A percentile compares a stretch with the other conserved stretches of the same genome.
Conservation (phyloP, 2,797 vertebrate species). For the Pitangus sulphuratus region DNA sequence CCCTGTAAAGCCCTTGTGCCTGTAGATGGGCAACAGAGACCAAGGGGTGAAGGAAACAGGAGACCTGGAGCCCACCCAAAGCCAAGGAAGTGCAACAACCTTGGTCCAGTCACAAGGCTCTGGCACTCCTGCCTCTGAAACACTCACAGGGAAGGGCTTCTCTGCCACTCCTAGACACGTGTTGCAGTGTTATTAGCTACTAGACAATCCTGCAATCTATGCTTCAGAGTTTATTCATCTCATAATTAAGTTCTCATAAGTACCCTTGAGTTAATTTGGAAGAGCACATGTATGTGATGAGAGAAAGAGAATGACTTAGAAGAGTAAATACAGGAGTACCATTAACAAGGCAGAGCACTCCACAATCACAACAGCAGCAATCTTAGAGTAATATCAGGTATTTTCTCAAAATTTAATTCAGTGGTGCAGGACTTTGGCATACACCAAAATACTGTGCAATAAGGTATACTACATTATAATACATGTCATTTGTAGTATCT, state of each 20-base stretch:
- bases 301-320: not conserved
- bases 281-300: not conserved
- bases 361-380: not conserved
- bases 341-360: constrained; percentile 7
- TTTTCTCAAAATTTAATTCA: constrained; percentile 29
- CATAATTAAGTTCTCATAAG: constrained; percentile 37
- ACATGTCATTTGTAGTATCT: not conserved
- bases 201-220: not conserved
- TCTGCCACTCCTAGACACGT: rapidly evolving
- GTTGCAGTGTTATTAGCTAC: not conserved
- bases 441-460: not conserved
- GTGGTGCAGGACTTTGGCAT: not conserved
- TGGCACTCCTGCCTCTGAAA: not conserved
- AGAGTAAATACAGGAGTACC: not conserved
- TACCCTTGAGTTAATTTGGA: constrained; percentile 36
- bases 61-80: not conserved
- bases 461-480: constrained; percentile 30
- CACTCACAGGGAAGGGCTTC: rapidly evolving
- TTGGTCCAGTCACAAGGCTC: not conserved
- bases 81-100: not conserved
- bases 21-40: not conserved
- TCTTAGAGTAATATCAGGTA: not conserved
- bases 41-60: not conserved
- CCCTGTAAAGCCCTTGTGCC: not conserved
- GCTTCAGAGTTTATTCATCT: not conserved